phyloP scores from a whole-genome alignment of 2,113 vertebrate genomes.

The Ochotona princeps region DNA sequence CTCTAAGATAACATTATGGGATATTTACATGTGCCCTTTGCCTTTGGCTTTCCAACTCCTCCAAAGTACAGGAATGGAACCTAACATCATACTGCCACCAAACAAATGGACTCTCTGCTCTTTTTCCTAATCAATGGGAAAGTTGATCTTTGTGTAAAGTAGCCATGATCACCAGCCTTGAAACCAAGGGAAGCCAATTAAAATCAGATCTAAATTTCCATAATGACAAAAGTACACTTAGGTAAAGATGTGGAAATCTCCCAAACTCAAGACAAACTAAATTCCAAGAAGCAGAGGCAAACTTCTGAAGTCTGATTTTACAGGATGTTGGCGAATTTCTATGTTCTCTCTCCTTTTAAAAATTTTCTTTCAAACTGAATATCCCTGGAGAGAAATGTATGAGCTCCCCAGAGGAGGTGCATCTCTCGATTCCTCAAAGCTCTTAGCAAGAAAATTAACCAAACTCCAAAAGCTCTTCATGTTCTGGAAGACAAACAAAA shows the following conservation, averaged over 20 bases:
- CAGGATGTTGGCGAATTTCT: constrained; percentile 18
- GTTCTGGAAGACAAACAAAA: constrained; percentile 59
- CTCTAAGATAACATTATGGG: background rate
- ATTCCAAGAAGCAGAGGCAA: background rate
- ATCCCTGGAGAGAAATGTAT: background rate
- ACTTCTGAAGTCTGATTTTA: background rate
- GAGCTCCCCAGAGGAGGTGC: background rate
- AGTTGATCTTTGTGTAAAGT: constrained; percentile 57
- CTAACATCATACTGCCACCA: background rate
- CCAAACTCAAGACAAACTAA: background rate
- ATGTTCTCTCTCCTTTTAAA: background rate
- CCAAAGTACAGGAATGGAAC: background rate
- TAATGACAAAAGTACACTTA: background rate
- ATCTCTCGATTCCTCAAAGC: constrained; percentile 38
- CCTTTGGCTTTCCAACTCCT: background rate
- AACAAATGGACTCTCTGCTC: background rate
- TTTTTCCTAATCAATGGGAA: background rate
- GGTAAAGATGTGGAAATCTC: background rate
- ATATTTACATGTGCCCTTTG: background rate
- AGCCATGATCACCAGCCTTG: background rate
- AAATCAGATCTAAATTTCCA: constrained; percentile 31
- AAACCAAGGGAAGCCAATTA: constrained; percentile 26
- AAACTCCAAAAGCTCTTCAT: constrained; percentile 28
- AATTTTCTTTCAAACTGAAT: background rate
- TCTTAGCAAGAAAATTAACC: constrained; percentile 51